A percentile compares a stretch with the other conserved stretches of the same genome.
These are phyloP conservation scores for Hypselothyrea guttata DNA, from an alignment of 2,888 invertebrate species.

Conservation along the genomic window DNA sequence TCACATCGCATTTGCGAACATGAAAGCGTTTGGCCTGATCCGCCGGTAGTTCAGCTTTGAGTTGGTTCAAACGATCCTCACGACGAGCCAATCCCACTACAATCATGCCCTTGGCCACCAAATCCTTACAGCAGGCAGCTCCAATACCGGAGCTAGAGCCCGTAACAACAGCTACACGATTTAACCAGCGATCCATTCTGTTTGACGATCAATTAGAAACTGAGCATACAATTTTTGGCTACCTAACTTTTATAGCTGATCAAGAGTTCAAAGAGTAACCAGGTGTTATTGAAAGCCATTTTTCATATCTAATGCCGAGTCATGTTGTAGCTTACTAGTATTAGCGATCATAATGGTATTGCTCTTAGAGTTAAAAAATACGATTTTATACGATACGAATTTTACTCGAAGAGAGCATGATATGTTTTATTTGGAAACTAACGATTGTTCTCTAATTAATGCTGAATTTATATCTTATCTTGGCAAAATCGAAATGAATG, in stretches of 20 bases:
- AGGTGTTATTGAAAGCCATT: too few species aligned
- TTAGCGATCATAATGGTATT: too few species aligned
- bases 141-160: slow-evolving; percentile 86
- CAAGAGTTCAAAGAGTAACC: too few species aligned
- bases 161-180: slow-evolving; percentile 84
- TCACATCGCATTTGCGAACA: slow-evolving; percentile 83
- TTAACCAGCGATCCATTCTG: slow-evolving; percentile 15
- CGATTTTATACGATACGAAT: too few species aligned
- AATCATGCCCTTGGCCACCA: slow-evolving; percentile 83
- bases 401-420: too few species aligned
- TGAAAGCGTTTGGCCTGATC: slow-evolving; percentile 69
- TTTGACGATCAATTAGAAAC: not conserved
- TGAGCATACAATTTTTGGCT: not conserved
- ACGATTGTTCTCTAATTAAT: too few species aligned
- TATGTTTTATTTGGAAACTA: too few species aligned
- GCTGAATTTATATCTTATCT: too few species aligned
- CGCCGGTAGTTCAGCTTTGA: slow-evolving; percentile 43
- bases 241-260: not conserved
- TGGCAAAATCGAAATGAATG: too few species aligned
- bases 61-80: slow-evolving; percentile 28
- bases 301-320: too few species aligned
- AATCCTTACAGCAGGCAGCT: slow-evolving; percentile 79
- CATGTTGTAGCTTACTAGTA: too few species aligned
- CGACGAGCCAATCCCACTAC: slow-evolving; percentile 84
- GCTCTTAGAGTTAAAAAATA: too few species aligned